Percentiles rank a stretch among this genome's conserved stretches.
phyloP scores from a whole-genome alignment of 2,797 vertebrate genomes.

The Periophthalmus magnuspinnatus region DNA sequence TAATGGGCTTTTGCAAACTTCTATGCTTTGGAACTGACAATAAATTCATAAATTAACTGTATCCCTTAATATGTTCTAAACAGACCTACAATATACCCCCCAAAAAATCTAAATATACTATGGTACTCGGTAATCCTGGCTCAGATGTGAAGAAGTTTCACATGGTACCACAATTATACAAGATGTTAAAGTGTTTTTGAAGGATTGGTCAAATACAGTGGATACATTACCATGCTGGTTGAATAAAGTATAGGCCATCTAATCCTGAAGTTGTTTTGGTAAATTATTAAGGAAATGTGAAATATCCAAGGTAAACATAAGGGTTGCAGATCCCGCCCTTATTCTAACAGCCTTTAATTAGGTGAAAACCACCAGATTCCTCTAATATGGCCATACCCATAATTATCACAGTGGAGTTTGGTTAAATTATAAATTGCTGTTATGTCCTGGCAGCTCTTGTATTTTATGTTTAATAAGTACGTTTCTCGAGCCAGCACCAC shows the following conservation, averaged over 20 bases:
- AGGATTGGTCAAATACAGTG: neutral
- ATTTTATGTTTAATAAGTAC: conserved; percentile 50
- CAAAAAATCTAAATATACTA: too few species aligned
- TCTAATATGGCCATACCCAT: conserved; percentile 47
- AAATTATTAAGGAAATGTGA: neutral
- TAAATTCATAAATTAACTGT: neutral
- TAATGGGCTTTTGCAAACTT: neutral
- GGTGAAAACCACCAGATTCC: conserved; percentile 46
- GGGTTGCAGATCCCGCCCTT: conserved; percentile 11
- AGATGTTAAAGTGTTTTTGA: neutral
- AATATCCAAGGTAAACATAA: conserved; percentile 4
- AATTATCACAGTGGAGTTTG: conserved; percentile 34
- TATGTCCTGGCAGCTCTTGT: conserved; percentile 41
- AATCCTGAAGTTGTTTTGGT: neutral
- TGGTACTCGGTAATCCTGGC: neutral
- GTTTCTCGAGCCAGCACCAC: conserved; percentile 11
- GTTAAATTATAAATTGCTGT: conserved; percentile 59
- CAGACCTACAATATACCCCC: neutral
- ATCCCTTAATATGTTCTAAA: neutral
- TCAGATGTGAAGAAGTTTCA: neutral
- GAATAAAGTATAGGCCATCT: neutral
- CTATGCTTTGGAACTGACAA: too few species aligned
- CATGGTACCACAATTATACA: neutral
- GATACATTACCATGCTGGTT: neutral
- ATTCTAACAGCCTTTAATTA: conserved; percentile 43